Base-by-base conservation (phyloP, 1,140 invertebrate genomes). In the Trichonephila clavata region DNA sequence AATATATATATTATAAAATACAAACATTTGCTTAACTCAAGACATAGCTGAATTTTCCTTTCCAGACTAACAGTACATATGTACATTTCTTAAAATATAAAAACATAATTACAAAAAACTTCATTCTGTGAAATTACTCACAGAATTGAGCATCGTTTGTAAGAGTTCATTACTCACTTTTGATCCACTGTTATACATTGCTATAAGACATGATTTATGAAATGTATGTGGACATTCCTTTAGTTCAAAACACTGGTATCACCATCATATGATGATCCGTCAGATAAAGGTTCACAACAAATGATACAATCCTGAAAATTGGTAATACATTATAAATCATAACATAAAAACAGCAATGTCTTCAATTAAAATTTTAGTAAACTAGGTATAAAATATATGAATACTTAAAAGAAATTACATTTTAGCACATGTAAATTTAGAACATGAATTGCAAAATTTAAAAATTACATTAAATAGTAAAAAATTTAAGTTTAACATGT, bases 181-280 rank as follows among this genome's bases (percentile, higher is more conserved):
- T 21, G 94, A 92, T n/a, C 95, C 95, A 93, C 96, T 96, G 86
- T 96, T 97, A 60, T 97, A 96, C 97, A 97, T 97, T 5, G 97
- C 96, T 95, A 97, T 97, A 6, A 98, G 96, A 95, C 98, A 98
- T 88, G 97, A 97, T 94, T 98, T 96, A 95, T 98, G 98, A 95
- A 98, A 96, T 95, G 97, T 96, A 95, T 98, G 98, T 94, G 97
- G 97, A 95, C 98, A 98, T 43, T 97, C 97, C 61, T 97, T 97
- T 27, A 98, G 96, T 94, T 97, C 21, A 98, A 97, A 4, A 96
- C 96, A 93, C 96, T 95, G 63, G 95, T 68, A 89, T 96, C 95
- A 14, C 96, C 96, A 61, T 96, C 86, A 14, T 96, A 94, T 95
- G 95, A 94, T 94, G 95, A 95, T 95, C 95, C 94, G 96, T 96